Percentiles rank a stretch among this genome's conserved stretches.
Evolutionary conservation across 2,888 invertebrate species (phyloP).

Genomic region (Oegoconia quadripuncta): DNA sequence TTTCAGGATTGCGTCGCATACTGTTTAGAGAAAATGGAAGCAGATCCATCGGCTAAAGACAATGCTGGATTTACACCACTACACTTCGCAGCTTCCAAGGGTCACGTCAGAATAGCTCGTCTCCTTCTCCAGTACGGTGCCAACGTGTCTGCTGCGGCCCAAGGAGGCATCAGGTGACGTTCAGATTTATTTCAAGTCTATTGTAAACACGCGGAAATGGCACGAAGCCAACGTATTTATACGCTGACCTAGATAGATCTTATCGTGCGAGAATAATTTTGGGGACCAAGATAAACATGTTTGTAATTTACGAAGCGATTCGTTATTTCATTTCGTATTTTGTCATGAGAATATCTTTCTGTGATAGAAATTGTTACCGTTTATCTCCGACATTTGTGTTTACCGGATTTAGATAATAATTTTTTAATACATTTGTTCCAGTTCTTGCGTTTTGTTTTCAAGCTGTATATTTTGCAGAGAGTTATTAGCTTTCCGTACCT

Average conservation of each 20-base stretch:
- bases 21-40: conserved; percentile 91
- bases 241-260: conserved; percentile 9
- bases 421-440: too few species aligned
- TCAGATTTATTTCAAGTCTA: not conserved
- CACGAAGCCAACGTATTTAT: conserved; percentile 11
- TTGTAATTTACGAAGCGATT: not conserved
- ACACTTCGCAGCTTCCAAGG: conserved; percentile 94
- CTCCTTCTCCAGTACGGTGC: conserved; percentile 93
- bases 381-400: too few species aligned
- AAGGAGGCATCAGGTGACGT: conserved; percentile 89
- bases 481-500: too few species aligned
- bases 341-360: too few species aligned
- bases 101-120: conserved; percentile 91
- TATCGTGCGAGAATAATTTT: not conserved
- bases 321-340: not conserved
- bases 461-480: too few species aligned
- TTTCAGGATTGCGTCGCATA: conserved; percentile 92
- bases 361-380: too few species aligned
- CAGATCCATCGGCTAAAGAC: conserved; percentile 91
- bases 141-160: conserved; percentile 93
- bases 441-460: too few species aligned
- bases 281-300: not conserved
- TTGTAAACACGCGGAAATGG: conserved; percentile 9
- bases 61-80: conserved; percentile 96
- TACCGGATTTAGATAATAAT: too few species aligned